Conservation (phyloP, 2,113 vertebrate species). For the Dromaius novaehollandiae region DNA sequence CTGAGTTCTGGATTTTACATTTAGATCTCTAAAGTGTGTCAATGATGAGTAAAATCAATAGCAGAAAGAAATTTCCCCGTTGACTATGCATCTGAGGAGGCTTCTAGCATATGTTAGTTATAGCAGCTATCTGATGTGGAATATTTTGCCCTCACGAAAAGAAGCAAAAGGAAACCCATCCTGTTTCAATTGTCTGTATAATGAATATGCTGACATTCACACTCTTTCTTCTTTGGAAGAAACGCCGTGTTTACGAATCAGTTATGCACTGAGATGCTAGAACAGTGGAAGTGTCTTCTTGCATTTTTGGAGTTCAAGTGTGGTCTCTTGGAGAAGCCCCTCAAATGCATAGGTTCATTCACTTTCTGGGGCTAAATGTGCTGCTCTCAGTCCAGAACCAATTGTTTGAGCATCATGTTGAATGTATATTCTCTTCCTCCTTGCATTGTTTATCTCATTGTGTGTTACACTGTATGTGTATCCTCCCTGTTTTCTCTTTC, state of each 20-base stretch:
- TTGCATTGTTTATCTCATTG: neutral
- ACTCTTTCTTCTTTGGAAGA: neutral
- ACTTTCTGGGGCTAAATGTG: neutral
- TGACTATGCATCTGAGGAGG: conserved; percentile 57
- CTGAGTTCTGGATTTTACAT: conserved; percentile 42
- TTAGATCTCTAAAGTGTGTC: conserved; percentile 44
- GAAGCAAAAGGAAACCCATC: neutral
- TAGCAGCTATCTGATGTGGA: neutral
- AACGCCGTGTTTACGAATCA: neutral
- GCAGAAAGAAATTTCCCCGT: conserved; percentile 17
- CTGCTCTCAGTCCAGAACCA: conserved; percentile 18
- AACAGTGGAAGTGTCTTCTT: neutral
- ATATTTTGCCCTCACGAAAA: neutral
- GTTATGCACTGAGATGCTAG: neutral
- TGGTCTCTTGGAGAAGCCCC: neutral
- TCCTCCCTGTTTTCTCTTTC: neutral
- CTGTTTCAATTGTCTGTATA: neutral
- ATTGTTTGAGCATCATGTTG: neutral
- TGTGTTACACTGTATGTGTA: neutral
- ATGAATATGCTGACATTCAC: neutral
- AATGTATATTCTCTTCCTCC: neutral
- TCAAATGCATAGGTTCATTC: conserved; percentile 43
- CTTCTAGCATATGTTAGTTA: conserved; percentile 2
- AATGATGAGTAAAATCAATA: neutral
- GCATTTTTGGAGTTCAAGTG: neutral